Conservation (phyloP, 1,140 invertebrate species). For the Lepidostoma basale region DNA sequence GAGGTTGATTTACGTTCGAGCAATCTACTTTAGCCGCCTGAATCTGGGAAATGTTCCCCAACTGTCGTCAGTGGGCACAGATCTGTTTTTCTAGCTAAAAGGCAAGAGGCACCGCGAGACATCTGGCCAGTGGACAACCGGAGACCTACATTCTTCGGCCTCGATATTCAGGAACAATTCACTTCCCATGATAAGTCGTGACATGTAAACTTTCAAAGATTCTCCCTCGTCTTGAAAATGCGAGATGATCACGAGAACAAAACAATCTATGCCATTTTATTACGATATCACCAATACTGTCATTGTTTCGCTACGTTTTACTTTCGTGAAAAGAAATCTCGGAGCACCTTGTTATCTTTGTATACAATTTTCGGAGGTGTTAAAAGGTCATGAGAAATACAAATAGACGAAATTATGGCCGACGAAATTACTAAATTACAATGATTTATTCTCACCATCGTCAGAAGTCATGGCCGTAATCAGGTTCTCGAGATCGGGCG, state of each 20-base stretch:
- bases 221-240: background rate
- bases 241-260: background rate
- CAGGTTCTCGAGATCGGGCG: slow-evolving; percentile 81
- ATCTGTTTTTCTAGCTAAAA: background rate
- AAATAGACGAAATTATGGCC: background rate
- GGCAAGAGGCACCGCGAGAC: background rate
- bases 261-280: background rate
- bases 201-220: slow-evolving; percentile 10
- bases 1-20: too few species aligned
- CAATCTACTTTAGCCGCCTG: background rate
- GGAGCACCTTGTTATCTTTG: background rate
- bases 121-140: slow-evolving; percentile 18
- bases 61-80: background rate
- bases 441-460: slow-evolving; percentile 58
- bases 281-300: too few species aligned
- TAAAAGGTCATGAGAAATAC: background rate
- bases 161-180: slow-evolving; percentile 5
- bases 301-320: too few species aligned
- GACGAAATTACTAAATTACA: background rate
- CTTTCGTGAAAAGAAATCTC: too few species aligned
- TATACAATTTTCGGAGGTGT: background rate
- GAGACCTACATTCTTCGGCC: slow-evolving; percentile 22
- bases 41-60: background rate
- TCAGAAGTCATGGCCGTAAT: slow-evolving; percentile 81
- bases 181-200: slow-evolving; percentile 11